Evolutionary conservation across 2,888 invertebrate species (phyloP).

Genomic region (Drosophila yooni): DNA sequence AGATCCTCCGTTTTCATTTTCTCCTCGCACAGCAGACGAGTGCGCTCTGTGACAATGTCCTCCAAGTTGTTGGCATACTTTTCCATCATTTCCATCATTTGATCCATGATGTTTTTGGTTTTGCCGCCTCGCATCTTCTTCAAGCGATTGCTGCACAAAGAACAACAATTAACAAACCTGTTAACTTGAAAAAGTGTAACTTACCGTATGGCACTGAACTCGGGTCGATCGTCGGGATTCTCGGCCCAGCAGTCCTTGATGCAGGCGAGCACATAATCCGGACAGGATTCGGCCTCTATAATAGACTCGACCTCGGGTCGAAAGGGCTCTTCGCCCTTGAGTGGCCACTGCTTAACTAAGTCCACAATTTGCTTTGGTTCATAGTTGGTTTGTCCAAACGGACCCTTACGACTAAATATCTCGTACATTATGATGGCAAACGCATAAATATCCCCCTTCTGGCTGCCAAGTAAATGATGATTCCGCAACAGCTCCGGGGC

Average conservation of each 20-base stretch:
- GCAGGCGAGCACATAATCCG: conserved; percentile 92
- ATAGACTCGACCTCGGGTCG: conserved; percentile 91
- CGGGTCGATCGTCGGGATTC: conserved; percentile 92
- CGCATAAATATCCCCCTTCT: conserved; percentile 97
- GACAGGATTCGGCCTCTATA: conserved; percentile 90
- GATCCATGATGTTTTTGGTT: conserved; percentile 95
- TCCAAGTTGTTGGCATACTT: conserved; percentile 97
- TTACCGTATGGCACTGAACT: conserved; percentile 91
- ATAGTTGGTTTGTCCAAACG: conserved; percentile 91
- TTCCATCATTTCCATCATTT: conserved; percentile 99
- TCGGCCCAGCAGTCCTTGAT: conserved; percentile 97
- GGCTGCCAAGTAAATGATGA: conserved; percentile 91
- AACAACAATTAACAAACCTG: neutral
- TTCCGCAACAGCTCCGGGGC: conserved; percentile 96
- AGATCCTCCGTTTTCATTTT: conserved; percentile 97
- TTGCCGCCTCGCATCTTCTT: conserved; percentile 96
- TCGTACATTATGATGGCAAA: conserved; percentile 98
- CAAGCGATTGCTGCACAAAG: conserved; percentile 86
- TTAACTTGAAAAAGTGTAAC: neutral
- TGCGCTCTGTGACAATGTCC: conserved; percentile 96
- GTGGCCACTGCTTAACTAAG: conserved; percentile 90
- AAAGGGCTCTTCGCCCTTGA: conserved; percentile 90
- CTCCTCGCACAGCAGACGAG: conserved; percentile 94
- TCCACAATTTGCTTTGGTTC: conserved; percentile 97
- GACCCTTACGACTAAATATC: conserved; percentile 95